Evolutionary conservation across 2,797 vertebrate species (phyloP).

Genomic region (Sebastes taczanowskii): DNA sequence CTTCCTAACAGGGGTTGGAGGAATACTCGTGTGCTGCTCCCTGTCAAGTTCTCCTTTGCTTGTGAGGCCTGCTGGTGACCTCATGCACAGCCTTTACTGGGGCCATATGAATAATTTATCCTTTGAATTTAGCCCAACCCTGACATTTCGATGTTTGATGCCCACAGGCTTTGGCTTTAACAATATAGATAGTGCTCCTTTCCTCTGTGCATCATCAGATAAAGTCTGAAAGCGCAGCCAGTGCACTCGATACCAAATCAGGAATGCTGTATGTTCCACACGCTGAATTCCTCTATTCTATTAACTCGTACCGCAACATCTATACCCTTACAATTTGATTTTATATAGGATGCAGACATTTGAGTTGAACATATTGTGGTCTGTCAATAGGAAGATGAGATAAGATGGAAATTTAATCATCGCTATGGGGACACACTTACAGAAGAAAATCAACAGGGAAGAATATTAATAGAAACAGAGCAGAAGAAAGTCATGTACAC

Average conservation of each 20-base stretch:
- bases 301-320: slow-evolving; percentile 53
- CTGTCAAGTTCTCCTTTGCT: slow-evolving; percentile 82
- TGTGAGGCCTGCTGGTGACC: slow-evolving; percentile 81
- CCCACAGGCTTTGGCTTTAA: slow-evolving; percentile 76
- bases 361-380: slow-evolving; percentile 52
- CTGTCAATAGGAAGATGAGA: slow-evolving; percentile 48
- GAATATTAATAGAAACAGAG: slow-evolving; percentile 31
- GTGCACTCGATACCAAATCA: slow-evolving; percentile 64
- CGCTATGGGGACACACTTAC: slow-evolving; percentile 1
- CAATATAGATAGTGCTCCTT: slow-evolving; percentile 75
- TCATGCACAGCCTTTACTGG: slow-evolving; percentile 77
- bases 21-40: slow-evolving; percentile 77
- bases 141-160: slow-evolving; percentile 83
- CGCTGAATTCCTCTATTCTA: slow-evolving; percentile 51
- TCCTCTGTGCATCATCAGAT: slow-evolving; percentile 73
- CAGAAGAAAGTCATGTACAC: not conserved
- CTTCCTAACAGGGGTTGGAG: slow-evolving; percentile 72
- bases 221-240: slow-evolving; percentile 68
- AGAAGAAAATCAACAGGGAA: slow-evolving; percentile 24
- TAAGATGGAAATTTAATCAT: slow-evolving; percentile 48
- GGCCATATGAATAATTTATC: slow-evolving; percentile 86
- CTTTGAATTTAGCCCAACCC: slow-evolving; percentile 76
- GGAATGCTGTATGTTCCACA: slow-evolving; percentile 49
- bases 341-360: slow-evolving; percentile 40
- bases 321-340: slow-evolving; percentile 45